Conservation (phyloP, 2,113 vertebrate species). For the Pipa parva region DNA sequence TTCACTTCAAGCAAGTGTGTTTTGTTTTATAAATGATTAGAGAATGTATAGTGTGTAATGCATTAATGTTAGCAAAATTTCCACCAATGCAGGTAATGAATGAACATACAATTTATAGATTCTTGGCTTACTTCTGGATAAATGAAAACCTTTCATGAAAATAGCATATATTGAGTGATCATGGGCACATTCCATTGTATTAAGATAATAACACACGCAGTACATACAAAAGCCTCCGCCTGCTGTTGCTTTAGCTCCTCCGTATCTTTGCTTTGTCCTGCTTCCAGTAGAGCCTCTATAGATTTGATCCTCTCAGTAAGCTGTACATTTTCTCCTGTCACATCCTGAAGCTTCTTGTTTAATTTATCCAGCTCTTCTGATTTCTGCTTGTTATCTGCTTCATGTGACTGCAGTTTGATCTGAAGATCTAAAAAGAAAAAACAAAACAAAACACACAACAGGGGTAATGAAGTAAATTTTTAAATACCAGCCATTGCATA, state of each 20-base stretch:
- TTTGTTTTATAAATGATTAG: no score
- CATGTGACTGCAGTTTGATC: constrained; percentile 61
- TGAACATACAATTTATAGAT: no score
- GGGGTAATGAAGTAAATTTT: background rate
- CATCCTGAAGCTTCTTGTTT: constrained; percentile 66
- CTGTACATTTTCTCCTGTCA: constrained; percentile 65
- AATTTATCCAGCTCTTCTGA: constrained; percentile 66
- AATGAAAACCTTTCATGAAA: no score
- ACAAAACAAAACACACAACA: background rate
- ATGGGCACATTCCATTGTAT: no score
- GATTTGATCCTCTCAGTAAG: constrained; percentile 73
- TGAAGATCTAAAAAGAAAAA: constrained; percentile 65
- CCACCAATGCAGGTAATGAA: no score
- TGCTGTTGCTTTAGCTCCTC: constrained; percentile 57
- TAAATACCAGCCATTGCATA: no score
- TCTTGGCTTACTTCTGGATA: no score
- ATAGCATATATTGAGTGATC: no score
- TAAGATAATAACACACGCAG: no score
- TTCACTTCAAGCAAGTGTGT: no score
- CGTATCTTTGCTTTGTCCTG: constrained; percentile 62
- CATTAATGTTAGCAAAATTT: no score
- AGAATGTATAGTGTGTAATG: no score
- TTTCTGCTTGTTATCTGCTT: constrained; percentile 68
- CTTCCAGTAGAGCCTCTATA: constrained; percentile 78
- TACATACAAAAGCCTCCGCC: constrained; percentile 62